phyloP scores from a whole-genome alignment of 2,113 vertebrate genomes.

The Nibea albiflora region DNA sequence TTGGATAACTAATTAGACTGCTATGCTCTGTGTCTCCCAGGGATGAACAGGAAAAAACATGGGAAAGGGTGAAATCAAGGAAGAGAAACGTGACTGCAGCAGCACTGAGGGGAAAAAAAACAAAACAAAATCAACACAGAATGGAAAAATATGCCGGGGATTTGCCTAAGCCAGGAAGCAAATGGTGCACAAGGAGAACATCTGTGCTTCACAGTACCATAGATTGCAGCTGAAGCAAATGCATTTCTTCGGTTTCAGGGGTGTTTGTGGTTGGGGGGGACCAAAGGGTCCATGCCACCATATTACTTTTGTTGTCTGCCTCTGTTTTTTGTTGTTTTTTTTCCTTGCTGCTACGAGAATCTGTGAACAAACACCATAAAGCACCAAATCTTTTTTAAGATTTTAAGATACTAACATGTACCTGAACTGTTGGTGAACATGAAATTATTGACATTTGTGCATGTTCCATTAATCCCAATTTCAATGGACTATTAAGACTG shows the following conservation, averaged over 20 bases:
- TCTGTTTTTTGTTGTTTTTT: neutral
- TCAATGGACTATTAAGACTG: neutral
- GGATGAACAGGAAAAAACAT: slow-evolving; percentile 58
- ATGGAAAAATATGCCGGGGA: slow-evolving; percentile 69
- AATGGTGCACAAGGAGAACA: slow-evolving; percentile 44
- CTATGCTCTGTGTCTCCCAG: slow-evolving; percentile 68
- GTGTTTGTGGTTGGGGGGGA: slow-evolving; percentile 1
- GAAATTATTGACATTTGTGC: neutral
- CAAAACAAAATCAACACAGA: slow-evolving; percentile 48
- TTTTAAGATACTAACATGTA: neutral
- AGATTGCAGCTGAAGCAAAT: slow-evolving; percentile 46
- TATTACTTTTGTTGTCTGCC: slow-evolving; percentile 6
- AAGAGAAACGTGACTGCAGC: slow-evolving; percentile 48
- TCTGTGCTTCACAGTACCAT: slow-evolving; percentile 39
- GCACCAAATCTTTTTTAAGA: neutral
- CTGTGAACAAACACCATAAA: neutral
- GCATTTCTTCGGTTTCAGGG: slow-evolving; percentile 27
- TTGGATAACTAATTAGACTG: slow-evolving; percentile 76
- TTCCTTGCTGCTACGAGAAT: neutral
- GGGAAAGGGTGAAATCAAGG: slow-evolving; percentile 63
- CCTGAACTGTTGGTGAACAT: neutral
- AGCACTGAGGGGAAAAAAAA: slow-evolving; percentile 9
- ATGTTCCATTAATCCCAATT: neutral
- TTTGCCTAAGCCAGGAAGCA: slow-evolving; percentile 61
- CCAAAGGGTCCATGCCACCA: slow-evolving; percentile 10